A percentile compares a stretch with the other conserved stretches of the same genome.
Evolutionary conservation across 2,888 invertebrate species (phyloP).

Genomic region (Drosophila kuntzei): DNA sequence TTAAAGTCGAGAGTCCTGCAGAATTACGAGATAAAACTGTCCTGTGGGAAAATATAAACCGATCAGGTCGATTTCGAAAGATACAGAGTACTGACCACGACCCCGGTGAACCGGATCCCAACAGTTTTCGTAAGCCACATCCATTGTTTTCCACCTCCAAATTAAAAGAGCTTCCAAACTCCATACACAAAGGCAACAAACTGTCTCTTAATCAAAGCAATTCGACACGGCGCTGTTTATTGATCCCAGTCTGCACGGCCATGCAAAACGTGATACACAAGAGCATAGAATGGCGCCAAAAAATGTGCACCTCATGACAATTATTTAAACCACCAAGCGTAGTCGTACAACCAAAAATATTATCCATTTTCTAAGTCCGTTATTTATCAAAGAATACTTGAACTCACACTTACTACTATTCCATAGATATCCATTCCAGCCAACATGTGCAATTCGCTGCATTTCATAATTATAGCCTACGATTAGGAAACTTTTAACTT

Average conservation of each 20-base stretch:
- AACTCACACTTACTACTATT: conserved; percentile 46
- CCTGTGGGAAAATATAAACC: conserved; percentile 11
- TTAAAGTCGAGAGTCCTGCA: background rate
- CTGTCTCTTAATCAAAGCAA: conserved; percentile 10
- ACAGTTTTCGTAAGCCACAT: background rate
- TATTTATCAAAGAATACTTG: conserved; percentile 20
- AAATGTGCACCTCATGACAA: conserved; percentile 66
- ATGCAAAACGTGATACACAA: conserved; percentile 63
- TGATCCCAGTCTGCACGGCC: conserved; percentile 44
- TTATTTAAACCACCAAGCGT: conserved; percentile 16
- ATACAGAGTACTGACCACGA: background rate
- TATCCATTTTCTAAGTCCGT: conserved; percentile 41
- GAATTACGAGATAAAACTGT: background rate
- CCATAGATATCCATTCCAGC: conserved; percentile 66
- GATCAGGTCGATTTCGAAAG: conserved; percentile 4
- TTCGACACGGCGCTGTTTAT: conserved; percentile 31
- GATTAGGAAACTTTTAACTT: conserved; percentile 13
- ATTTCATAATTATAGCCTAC: conserved; percentile 18
- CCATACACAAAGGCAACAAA: background rate
- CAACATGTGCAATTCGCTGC: conserved; percentile 30
- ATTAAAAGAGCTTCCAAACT: background rate
- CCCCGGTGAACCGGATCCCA: background rate
- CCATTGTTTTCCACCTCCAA: background rate
- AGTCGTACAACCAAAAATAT: conserved; percentile 44
- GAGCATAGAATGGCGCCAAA: conserved; percentile 57